Evolutionary conservation across 2,888 invertebrate species (phyloP).

Genomic region (Troides aeacus): DNA sequence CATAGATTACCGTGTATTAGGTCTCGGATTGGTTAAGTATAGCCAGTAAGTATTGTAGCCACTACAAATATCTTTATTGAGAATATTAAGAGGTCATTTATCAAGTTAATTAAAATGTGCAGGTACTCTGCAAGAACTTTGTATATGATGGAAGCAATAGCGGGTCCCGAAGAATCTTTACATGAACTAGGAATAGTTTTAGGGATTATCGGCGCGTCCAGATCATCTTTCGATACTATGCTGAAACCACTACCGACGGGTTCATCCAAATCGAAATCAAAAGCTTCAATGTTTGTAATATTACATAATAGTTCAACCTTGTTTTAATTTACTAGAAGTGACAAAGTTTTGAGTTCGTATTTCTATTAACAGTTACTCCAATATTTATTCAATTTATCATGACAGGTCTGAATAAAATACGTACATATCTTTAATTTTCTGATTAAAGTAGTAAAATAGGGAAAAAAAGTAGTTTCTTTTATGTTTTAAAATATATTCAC

Average conservation of each 20-base stretch:
- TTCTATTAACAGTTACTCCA: neutral
- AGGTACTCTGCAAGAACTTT: conserved; percentile 61
- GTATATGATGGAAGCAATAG: conserved; percentile 76
- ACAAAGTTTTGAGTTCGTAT: neutral
- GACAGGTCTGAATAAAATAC: no score
- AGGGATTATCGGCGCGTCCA: conserved; percentile 81
- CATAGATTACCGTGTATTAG: conserved; percentile 81
- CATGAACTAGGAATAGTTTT: conserved; percentile 64
- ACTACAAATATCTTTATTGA: neutral
- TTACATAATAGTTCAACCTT: neutral
- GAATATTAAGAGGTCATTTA: neutral
- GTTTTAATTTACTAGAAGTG: neutral
- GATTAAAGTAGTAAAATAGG: no score
- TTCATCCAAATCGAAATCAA: conserved; percentile 48
- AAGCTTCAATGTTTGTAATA: conserved; percentile 47
- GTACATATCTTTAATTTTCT: no score
- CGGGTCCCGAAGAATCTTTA: conserved; percentile 78
- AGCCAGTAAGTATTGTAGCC: conserved; percentile 49
- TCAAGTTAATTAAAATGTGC: conserved; percentile 2
- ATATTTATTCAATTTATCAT: neutral
- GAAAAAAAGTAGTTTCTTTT: no score
- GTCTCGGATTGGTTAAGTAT: conserved; percentile 72
- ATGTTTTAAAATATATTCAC: no score
- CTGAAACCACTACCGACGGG: conserved; percentile 56
- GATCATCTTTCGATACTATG: conserved; percentile 79